These are phyloP conservation scores for Rhinophrynus dorsalis DNA, from an alignment of 2,797 vertebrate genomes.

Conservation along the genomic window DNA sequence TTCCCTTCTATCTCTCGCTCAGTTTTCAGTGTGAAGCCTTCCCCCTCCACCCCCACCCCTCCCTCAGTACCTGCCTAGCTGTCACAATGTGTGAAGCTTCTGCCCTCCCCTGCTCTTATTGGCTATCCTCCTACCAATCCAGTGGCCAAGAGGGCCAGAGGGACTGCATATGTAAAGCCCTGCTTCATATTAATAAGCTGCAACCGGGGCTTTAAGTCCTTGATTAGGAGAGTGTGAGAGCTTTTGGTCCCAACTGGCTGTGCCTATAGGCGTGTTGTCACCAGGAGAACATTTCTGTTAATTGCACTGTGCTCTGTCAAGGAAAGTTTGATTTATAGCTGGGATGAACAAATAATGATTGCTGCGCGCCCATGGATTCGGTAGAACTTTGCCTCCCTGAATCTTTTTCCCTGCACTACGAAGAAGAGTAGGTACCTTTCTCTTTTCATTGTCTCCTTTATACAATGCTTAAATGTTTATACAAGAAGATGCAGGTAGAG, in stretches of 20 bases:
- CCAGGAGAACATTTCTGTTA: conserved; percentile 75
- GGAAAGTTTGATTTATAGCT: conserved; percentile 91
- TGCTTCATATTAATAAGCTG: conserved; percentile 98
- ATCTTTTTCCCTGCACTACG: conserved; percentile 98
- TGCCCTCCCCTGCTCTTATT: conserved; percentile 74
- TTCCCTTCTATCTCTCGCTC: conserved; percentile 61
- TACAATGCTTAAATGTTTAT: conserved; percentile 4
- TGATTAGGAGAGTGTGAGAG: conserved; percentile 95
- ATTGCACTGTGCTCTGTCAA: conserved; percentile 84
- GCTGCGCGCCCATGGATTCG: conserved; percentile 95
- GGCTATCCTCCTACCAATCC: conserved; percentile 82
- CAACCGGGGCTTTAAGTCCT: conserved; percentile 98
- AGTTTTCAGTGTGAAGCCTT: conserved; percentile 62
- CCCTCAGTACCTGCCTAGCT: conserved; percentile 70
- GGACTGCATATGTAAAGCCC: conserved; percentile 91
- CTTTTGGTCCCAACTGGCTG: conserved; percentile 92
- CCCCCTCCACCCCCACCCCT: conserved; percentile 49
- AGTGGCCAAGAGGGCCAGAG: conserved; percentile 71
- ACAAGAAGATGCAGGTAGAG: conserved; percentile 51
- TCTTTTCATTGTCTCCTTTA: neutral
- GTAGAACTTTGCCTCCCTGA: conserved; percentile 97
- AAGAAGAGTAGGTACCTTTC: conserved; percentile 99
- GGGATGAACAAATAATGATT: conserved; percentile 88
- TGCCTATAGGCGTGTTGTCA: conserved; percentile 79
- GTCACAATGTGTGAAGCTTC: conserved; percentile 66